These are phyloP conservation scores for Lepus oiostolus DNA, from an alignment of 2,797 vertebrate species.

Conservation along the genomic window DNA sequence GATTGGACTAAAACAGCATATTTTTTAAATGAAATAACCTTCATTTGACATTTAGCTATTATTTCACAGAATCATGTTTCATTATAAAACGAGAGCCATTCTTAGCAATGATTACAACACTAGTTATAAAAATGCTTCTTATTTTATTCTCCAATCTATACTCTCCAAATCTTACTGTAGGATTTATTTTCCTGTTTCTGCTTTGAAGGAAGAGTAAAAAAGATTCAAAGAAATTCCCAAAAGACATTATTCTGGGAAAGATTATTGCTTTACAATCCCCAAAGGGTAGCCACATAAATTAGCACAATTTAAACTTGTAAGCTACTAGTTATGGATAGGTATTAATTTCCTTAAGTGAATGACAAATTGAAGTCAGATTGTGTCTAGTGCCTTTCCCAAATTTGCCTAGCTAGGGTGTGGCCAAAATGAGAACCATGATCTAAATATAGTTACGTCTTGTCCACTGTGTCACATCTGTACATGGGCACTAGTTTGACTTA, in stretches of 20 bases:
- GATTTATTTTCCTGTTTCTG: slow-evolving; percentile 57
- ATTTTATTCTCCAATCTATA: slow-evolving; percentile 57
- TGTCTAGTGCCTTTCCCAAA: neutral
- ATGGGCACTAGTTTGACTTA: neutral
- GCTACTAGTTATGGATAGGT: neutral
- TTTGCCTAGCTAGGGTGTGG: neutral
- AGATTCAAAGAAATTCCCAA: neutral
- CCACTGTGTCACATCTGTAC: neutral
- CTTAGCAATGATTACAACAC: slow-evolving; percentile 63
- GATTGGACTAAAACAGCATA: slow-evolving; percentile 70
- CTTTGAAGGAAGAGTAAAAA: slow-evolving; percentile 41
- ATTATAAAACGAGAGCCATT: slow-evolving; percentile 77
- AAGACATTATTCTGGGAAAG: slow-evolving; percentile 44
- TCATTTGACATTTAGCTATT: slow-evolving; percentile 75
- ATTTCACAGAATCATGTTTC: slow-evolving; percentile 72
- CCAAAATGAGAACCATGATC: neutral
- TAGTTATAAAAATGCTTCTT: slow-evolving; percentile 75
- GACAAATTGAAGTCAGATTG: slow-evolving; percentile 28
- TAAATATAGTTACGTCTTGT: neutral
- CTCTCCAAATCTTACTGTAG: neutral
- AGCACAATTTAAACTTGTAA: slow-evolving; percentile 2
- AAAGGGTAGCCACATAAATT: neutral
- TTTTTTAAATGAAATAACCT: slow-evolving; percentile 67
- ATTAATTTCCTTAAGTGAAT: slow-evolving; percentile 45
- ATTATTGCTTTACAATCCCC: neutral